Evolutionary conservation across 1,140 invertebrate species (phyloP).

Genomic region (Plectrocnemia conspersa): DNA sequence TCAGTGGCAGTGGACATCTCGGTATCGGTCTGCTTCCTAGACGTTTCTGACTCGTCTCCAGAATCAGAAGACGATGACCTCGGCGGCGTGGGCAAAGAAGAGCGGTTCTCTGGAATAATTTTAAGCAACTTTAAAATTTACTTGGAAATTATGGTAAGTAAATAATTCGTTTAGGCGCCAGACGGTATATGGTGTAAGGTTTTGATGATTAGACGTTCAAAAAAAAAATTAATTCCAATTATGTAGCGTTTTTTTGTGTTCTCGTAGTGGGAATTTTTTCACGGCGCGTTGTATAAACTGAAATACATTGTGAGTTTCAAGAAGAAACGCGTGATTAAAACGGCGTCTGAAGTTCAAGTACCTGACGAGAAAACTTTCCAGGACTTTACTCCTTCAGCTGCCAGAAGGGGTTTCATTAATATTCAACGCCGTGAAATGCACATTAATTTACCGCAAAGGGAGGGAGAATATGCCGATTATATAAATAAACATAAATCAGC

Average conservation of each 20-base stretch:
- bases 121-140: too few relatives aligned
- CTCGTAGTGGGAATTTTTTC: not conserved
- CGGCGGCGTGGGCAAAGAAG: slow-evolving; percentile 10
- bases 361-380: too few relatives aligned
- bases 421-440: slow-evolving; percentile 3
- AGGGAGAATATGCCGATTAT: not conserved
- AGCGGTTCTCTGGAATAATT: slow-evolving; percentile 26
- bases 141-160: too few relatives aligned
- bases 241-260: not conserved
- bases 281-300: too few relatives aligned
- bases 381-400: too few relatives aligned
- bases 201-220: not conserved
- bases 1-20: slow-evolving; percentile 52
- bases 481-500: slow-evolving; percentile 1
- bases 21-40: slow-evolving; percentile 54
- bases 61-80: slow-evolving; percentile 46
- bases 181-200: too few relatives aligned
- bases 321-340: too few relatives aligned
- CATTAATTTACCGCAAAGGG: not conserved
- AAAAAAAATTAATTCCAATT: not conserved
- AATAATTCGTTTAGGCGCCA: too few relatives aligned
- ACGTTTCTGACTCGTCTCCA: slow-evolving; percentile 47
- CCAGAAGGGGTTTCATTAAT: not conserved
- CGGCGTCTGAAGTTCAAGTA: too few relatives aligned
- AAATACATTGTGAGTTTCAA: too few relatives aligned